Conservation (phyloP, 2,888 invertebrate genomes). For the Pollenia labialis region DNA sequence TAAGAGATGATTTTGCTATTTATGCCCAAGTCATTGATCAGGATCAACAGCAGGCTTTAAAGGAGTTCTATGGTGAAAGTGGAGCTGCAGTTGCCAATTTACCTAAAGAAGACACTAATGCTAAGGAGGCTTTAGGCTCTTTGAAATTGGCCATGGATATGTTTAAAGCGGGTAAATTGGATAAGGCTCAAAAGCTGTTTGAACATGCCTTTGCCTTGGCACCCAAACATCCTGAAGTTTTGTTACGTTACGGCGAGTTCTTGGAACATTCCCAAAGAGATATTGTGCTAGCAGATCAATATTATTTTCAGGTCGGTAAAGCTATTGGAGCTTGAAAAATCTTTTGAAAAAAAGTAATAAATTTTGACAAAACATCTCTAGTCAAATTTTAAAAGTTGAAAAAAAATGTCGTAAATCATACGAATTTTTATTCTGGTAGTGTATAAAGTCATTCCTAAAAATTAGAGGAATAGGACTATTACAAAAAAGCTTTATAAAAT, state of each 20-base stretch:
- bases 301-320: conserved; percentile 89
- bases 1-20: conserved; percentile 82
- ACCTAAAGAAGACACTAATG: conserved; percentile 77
- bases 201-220: conserved; percentile 96
- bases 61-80: conserved; percentile 78
- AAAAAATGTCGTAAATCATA: no score
- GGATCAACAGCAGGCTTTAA: conserved; percentile 74
- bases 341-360: no score
- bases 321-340: no score
- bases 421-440: no score
- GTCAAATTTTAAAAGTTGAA: no score
- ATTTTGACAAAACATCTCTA: no score
- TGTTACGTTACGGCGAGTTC: conserved; percentile 97
- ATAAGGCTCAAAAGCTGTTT: conserved; percentile 93
- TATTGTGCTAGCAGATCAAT: conserved; percentile 94
- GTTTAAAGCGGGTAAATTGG: conserved; percentile 91
- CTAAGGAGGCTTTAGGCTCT: conserved; percentile 91
- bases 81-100: conserved; percentile 76
- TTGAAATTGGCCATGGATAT: conserved; percentile 94
- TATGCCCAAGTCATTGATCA: conserved; percentile 72
- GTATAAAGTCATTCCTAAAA: no score
- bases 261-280: conserved; percentile 93
- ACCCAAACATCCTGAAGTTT: conserved; percentile 95
- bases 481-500: no score
- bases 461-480: no score